Evolutionary conservation across 2,797 vertebrate species (phyloP).

Genomic region (Macropus fuliginosus): DNA sequence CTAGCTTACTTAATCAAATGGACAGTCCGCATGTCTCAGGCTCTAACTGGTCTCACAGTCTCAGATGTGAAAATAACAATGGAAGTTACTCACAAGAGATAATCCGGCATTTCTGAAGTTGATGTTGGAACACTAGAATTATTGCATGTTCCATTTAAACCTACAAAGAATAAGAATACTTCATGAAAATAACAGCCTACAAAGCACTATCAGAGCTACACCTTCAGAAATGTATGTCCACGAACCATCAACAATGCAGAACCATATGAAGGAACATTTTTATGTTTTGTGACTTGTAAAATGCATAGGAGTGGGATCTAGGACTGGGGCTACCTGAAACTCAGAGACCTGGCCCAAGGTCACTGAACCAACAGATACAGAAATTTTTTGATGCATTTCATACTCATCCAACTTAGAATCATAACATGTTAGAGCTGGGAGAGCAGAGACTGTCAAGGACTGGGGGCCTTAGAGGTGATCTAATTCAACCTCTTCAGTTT

Average conservation of each 20-base stretch:
- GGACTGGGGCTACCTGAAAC: neutral
- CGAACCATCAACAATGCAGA: accelerated
- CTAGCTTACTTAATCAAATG: neutral
- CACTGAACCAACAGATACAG: slow-evolving; percentile 26
- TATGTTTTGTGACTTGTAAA: slow-evolving; percentile 11
- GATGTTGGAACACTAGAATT: slow-evolving; percentile 90
- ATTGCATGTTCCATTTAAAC: slow-evolving; percentile 93
- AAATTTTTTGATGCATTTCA: accelerated
- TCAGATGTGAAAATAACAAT: neutral
- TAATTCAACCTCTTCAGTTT: neutral
- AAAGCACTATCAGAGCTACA: neutral
- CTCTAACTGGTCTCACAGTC: neutral
- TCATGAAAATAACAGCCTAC: neutral
- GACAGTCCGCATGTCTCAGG: neutral
- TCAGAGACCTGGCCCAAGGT: slow-evolving; percentile 36
- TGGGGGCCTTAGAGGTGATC: neutral
- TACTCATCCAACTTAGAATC: neutral
- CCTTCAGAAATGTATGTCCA: neutral
- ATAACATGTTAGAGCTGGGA: neutral
- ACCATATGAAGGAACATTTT: neutral
- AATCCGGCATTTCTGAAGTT: slow-evolving; percentile 93
- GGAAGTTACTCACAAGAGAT: slow-evolving; percentile 93
- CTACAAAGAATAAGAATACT: slow-evolving; percentile 81
- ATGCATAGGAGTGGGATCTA: neutral
- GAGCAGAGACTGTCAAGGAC: neutral